These are phyloP conservation scores for Podotricha telesiphe DNA, from an alignment of 2,888 invertebrate species.

Conservation along the genomic window DNA sequence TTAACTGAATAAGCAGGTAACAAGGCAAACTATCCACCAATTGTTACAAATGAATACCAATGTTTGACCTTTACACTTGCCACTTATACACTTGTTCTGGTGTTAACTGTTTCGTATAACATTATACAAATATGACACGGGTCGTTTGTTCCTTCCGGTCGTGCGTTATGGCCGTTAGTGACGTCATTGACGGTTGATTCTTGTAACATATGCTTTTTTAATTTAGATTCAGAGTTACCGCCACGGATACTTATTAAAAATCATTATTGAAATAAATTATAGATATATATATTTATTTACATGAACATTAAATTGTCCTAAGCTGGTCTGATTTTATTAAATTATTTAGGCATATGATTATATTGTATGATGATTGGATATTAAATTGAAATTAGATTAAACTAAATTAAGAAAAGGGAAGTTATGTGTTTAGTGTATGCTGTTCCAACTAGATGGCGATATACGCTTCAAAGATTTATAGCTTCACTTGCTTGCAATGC, in stretches of 20 bases:
- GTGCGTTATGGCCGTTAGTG: conserved; percentile 58
- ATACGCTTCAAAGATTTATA: background rate
- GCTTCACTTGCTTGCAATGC: background rate
- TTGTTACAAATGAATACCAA: conserved; percentile 10
- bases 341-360: background rate
- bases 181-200: conserved; percentile 37
- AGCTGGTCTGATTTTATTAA: no score
- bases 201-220: conserved; percentile 6
- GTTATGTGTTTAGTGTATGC: background rate
- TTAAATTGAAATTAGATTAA: background rate
- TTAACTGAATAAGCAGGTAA: background rate
- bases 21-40: background rate
- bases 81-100: conserved; percentile 45
- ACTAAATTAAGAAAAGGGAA: background rate
- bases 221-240: no score
- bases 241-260: no score
- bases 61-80: conserved; percentile 43
- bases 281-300: background rate
- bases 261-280: no score
- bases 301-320: background rate
- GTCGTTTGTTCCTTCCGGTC: conserved; percentile 55
- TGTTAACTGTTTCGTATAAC: conserved; percentile 28
- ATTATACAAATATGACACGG: conserved; percentile 45
- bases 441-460: conserved; percentile 12
- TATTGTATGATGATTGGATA: background rate